A percentile compares a stretch with the other conserved stretches of the same genome.
Conservation (phyloP, 2,113 vertebrate species). For the Rhegmatorhina hoffmannsi region DNA sequence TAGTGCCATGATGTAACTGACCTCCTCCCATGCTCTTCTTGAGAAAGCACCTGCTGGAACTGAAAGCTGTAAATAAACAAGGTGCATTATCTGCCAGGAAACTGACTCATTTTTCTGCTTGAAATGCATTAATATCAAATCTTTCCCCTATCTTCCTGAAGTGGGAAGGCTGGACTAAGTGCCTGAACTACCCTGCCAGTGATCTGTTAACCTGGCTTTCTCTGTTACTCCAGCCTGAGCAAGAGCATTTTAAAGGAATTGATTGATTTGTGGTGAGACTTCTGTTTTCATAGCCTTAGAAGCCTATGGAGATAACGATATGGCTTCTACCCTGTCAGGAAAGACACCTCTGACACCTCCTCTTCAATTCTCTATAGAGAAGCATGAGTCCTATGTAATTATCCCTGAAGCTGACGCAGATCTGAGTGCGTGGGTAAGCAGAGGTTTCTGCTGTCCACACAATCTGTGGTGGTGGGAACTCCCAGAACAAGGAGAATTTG, state of each 20-base stretch:
- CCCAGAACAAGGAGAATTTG: neutral
- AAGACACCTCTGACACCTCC: conserved; percentile 57
- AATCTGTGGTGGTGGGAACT: conserved; percentile 3
- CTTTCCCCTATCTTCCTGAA: conserved; percentile 46
- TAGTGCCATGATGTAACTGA: conserved; percentile 57
- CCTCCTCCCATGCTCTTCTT: conserved; percentile 41
- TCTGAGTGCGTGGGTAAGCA: neutral
- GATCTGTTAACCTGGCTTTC: neutral
- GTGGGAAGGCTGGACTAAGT: neutral
- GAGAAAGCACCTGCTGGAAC: conserved; percentile 63
- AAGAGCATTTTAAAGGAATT: neutral
- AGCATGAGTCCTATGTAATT: conserved; percentile 21
- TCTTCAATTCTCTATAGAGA: conserved; percentile 23
- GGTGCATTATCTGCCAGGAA: conserved; percentile 56
- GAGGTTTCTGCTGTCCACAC: conserved; percentile 36
- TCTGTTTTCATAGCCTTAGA: conserved; percentile 5
- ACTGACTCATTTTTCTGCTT: conserved; percentile 64
- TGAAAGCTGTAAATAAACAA: conserved; percentile 46
- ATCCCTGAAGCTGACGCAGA: conserved; percentile 29
- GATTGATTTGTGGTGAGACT: neutral
- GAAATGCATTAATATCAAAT: conserved; percentile 54
- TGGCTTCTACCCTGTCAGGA: conserved; percentile 26
- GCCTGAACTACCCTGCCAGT: neutral
- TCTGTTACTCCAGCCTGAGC: neutral
- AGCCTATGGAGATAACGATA: neutral